Base-by-base conservation (phyloP, 2,888 invertebrate species). In the Mimumesa dahlbomi region DNA sequence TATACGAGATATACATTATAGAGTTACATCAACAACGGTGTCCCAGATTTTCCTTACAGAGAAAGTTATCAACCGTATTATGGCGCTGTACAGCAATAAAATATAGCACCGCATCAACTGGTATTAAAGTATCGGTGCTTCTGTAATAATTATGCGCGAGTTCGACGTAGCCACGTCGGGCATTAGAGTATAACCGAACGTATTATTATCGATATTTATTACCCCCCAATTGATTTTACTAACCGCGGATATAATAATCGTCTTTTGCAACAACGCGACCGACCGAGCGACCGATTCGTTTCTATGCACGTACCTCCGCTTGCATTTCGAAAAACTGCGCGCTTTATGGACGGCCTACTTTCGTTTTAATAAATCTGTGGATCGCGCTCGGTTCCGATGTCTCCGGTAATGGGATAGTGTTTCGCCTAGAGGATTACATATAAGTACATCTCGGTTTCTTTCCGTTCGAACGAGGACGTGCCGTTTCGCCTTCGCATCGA, bases 141-240 rank as follows among this genome's bases (percentile, higher is more conserved):
- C 46, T 46, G 54, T 46, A 46, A 76, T 53, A 70, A 77, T 77
- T 77, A 69, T 64, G 21, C 49, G 3, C 13, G 45, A n/a, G 21
- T 43, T 48, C 50, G 59, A 49, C 57, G 29, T 56, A 38, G 56
- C 19, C 18, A 14, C 43, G 22, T 43, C 19, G 19, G 3, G 2
- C 45, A 46, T 66, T 53, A 34, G 34, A 21, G 14, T 25, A 29
- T 46, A 52, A 14, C 16, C 49, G 16, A 59, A 22, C 54, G 46
- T 61, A 29, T 66, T 42, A 75, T 75, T 67, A 78, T 43, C 42
- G 45, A 72, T 64, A 67, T 75, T 78, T 75, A 72, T 78, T 65
- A 57, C 25, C 46, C 34, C n/a, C 21, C 52, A 56, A 77, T 78
- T 69, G 66, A 77, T 78, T 69, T 67, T 64, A 21, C 52, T 34